phyloP scores from a whole-genome alignment of 2,888 invertebrate species.

The Eupithecia centaureata region DNA sequence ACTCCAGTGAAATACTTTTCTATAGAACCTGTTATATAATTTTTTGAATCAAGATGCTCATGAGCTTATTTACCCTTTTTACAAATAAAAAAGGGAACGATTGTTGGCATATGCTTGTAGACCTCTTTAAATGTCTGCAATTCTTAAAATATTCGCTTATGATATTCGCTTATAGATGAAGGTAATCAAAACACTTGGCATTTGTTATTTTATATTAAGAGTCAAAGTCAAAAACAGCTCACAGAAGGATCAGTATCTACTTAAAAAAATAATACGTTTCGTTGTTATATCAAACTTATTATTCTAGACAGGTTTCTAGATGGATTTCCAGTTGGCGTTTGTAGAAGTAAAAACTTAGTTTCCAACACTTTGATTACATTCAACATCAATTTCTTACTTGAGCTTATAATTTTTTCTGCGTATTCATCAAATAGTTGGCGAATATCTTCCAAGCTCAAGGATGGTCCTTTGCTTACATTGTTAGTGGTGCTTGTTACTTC shows the following conservation, averaged over 20 bases:
- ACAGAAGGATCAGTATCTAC: background rate
- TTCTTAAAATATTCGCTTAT: background rate
- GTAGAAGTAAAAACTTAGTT: background rate
- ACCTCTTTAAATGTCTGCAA: background rate
- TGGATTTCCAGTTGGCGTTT: background rate
- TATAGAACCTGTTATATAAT: too few species aligned
- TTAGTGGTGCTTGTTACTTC: background rate
- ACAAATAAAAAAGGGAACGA: too few species aligned
- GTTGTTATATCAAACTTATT: background rate
- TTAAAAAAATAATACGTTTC: background rate
- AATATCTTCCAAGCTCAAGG: background rate
- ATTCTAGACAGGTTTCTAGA: background rate
- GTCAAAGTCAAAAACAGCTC: background rate
- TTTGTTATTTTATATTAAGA: background rate
- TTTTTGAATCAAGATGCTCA: background rate
- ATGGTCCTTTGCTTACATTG: background rate
- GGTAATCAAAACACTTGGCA: background rate
- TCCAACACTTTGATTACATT: background rate
- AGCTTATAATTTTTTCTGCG: slow-evolving; percentile 6
- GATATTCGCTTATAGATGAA: background rate
- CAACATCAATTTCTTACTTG: slow-evolving; percentile 9
- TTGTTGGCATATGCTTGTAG: too few species aligned
- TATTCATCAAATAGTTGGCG: slow-evolving; percentile 3
- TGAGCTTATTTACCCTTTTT: too few species aligned
- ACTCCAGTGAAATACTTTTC: background rate